Evolutionary conservation across 2,113 vertebrate genomes (phyloP), one percentile per base, ranked within the genome.

Genomic region (Mormyrus lacerda): DNA sequence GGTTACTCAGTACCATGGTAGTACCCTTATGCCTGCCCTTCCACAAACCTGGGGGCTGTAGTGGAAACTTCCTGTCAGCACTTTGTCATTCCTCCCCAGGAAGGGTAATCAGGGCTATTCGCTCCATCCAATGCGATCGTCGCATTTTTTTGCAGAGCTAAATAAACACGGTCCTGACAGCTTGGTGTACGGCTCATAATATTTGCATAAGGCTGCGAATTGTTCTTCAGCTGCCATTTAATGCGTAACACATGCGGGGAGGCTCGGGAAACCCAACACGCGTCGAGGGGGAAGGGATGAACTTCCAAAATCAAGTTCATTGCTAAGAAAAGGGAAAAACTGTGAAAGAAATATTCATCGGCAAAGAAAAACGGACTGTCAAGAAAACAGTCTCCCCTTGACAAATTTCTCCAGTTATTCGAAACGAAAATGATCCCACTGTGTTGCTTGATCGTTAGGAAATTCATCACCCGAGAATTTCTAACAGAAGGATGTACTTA

Each of bases 161-260:
- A 89, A 89, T 89, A 86, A 87, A 76, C 89, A 87, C 24, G 44
- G 24, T 79, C 24, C 85, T 89, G 89, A 89, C 89, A 89, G 89
- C 47, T 69, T 44, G 17, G 85, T 79, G 84, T 50, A 83, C 73
- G 42, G 88, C 89, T 90, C 87, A 90, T 87, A 90, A 88, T 86
- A 88, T 90, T 88, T 88, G 89, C 55, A 73, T 39, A 87, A 83
- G 89, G 50, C 39, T 45, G 50, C 21, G 39, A 83, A 88, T 90
- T 88, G 86, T 88, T 83, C 84, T 24, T 35, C 50, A 35, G 42
- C 86, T 73, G 86, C 89, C 85, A 88, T 53, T 35, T 90, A 90
- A 90, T 90, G 85, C 58, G 61, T 45, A 88, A 61, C 89, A 90
- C 86, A 83, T 88, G 89, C 39, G n/a, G 53, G 10, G 53, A 73